Base-by-base conservation (phyloP, 1,140 invertebrate genomes). In the Drosophila truncata region DNA sequence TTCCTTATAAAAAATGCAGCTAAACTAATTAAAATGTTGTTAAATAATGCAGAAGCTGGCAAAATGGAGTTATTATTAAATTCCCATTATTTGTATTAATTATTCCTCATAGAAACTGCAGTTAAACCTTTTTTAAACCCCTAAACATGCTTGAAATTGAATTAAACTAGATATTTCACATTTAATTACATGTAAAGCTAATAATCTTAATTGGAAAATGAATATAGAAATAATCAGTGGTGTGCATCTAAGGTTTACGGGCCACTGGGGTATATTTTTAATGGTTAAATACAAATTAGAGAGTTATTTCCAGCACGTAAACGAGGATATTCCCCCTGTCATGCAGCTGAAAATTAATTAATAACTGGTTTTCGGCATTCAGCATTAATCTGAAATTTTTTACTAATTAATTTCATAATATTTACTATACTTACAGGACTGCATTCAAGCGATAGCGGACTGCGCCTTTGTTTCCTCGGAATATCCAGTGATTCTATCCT, bases 401-500 rank as follows among this genome's bases (percentile, higher is more conserved):
- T 20, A 4, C 3, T 5, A 13, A 9, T 20, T 44, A 20, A 20
- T 8, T 7, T 9, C 2, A 13, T 20, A 14, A 16, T 16, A 16
- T 6, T 1, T 16, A 2, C 3, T 25, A 20, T 25, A 16, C 9
- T 42, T 25, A 1, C 52, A 92, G 91, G 99, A 99, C 94, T 99
- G 99, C 13, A 99, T 99, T 81, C 96, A 97, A 91, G 99, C 99
- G 7, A 96, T 99, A 50, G 94, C 98, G 80, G 99, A 99, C 92
- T 99, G 98, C n/a, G 99, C 99, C 14, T 99, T 99, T 93, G 97
- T 99, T 10, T 99, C 99, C 4, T 98, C 98, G 16, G 98, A 99
- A 61, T 99, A 97, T 93, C 99, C 99, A 0, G 95, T 99, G 16
- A 99, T 99, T 76, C 93, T 99, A 5, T 99, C 99, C 46, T 99